Base-by-base conservation (phyloP, 1,140 invertebrate genomes). In the Eumaeus atala region DNA sequence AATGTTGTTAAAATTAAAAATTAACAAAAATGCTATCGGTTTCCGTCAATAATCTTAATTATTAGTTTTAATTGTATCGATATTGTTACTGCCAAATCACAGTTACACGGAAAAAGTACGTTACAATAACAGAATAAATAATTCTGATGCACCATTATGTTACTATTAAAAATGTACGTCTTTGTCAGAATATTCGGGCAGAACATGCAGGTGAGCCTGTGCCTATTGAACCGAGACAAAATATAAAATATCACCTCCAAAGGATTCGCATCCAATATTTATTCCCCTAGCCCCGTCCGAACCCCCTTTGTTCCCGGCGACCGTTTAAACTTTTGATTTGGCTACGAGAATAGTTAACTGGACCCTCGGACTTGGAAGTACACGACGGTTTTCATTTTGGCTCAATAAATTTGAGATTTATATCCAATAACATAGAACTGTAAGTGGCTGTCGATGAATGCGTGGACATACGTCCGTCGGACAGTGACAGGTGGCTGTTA, bases 311-410 rank as follows among this genome's bases (percentile, higher is more conserved):
- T 87, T 87, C 80, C 79, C 78, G 65, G 64, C 74, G 80, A 68
- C 79, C 84, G 84, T 87, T 87, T 87, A 87, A 87, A 87, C 84
- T 87, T 87, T 87, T 84, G 77, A 87, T 87, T 84, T 81, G 82
- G 84, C 84, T 82, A 80, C 79, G 77, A 73, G 76, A 77, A 84
- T 75, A 84, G 67, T 82, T 70, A 81, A 84, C 77, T 81, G 81
- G 81, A 84, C 84, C 84, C 81, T 82, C 65, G 55, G 58, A 73
- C 74, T 80, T 64, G 66, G 62, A 60, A 77, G 70, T 66, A 72
- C 61, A 49, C 64, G 48, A 55, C 66, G 49, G 40, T 51, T 51
- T 48, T 11, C n/a, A 1, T 3, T 38, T 12, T 11, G 0, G 1
- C 18, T 8, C 9, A 48, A n/a, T 18, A 0, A 72, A 69, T 66